These are phyloP conservation scores for Xyliphius kryptos DNA, from an alignment of 2,113 vertebrate species.

Conservation along the genomic window DNA sequence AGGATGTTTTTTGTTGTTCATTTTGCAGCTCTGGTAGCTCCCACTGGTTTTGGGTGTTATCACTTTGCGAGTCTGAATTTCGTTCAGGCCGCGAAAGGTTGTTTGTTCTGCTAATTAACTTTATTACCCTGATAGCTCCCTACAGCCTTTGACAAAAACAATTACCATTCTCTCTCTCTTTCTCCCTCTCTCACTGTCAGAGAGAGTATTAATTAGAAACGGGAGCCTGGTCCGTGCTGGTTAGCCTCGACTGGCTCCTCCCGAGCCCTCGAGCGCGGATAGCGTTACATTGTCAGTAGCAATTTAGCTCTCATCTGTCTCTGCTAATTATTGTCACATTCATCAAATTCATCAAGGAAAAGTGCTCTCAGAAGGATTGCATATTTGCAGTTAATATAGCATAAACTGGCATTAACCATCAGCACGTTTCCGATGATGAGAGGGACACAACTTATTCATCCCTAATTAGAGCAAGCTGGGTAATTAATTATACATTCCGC, in stretches of 20 bases:
- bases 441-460: constrained; percentile 98
- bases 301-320: constrained; percentile 99
- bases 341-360: constrained; percentile 99
- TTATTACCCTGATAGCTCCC: constrained; percentile 99
- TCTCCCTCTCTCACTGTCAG: constrained; percentile 52
- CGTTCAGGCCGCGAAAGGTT: constrained; percentile 80
- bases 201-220: constrained; percentile 85
- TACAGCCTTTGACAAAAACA: constrained; percentile 98
- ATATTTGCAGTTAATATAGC: constrained; percentile 98
- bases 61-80: constrained; percentile 27
- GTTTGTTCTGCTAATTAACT: constrained; percentile 99
- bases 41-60: neutral
- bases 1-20: too few relatives aligned
- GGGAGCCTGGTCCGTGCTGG: constrained; percentile 76
- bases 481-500: constrained; percentile 99
- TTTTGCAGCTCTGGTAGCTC: constrained; percentile 71
- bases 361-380: constrained; percentile 96
- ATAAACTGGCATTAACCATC: constrained; percentile 98
- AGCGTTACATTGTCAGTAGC: constrained; percentile 96
- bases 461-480: constrained; percentile 99
- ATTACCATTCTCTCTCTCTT: constrained; percentile 78
- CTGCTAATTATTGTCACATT: constrained; percentile 99
- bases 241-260: constrained; percentile 84
- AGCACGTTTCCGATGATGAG: constrained; percentile 90
- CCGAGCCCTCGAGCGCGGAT: constrained; percentile 87